Conservation (phyloP, 2,888 invertebrate genomes). For the Sinhomidia bicolor region DNA sequence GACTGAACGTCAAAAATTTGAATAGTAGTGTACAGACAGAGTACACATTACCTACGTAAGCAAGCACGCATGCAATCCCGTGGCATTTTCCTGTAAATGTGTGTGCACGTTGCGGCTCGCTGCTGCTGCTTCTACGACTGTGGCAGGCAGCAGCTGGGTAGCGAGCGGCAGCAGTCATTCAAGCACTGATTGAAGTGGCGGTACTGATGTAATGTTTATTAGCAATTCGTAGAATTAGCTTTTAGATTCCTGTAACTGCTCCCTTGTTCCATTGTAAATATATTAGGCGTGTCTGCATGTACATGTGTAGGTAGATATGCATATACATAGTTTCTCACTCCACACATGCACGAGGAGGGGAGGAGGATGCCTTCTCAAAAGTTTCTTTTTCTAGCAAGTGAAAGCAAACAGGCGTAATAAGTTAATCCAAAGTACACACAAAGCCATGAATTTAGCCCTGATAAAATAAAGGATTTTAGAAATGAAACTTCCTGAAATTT, state of each 20-base stretch:
- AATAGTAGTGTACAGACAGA: background rate
- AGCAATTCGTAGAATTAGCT: conserved; percentile 21
- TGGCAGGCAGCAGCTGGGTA: background rate
- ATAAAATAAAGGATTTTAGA: conserved; percentile 34
- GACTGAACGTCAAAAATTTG: background rate
- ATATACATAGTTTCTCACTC: too few species aligned
- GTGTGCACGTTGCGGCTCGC: background rate
- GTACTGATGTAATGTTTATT: conserved; percentile 28
- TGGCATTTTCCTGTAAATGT: background rate
- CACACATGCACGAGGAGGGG: background rate
- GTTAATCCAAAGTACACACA: conserved; percentile 17
- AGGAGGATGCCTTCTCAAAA: background rate
- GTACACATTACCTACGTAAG: background rate
- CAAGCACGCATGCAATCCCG: background rate
- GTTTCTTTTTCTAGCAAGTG: background rate
- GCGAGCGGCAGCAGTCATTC: conserved; percentile 4
- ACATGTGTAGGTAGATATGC: too few species aligned
- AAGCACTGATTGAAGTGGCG: conserved; percentile 42
- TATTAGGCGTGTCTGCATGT: too few species aligned
- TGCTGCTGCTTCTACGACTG: background rate
- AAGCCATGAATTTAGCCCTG: conserved; percentile 17
- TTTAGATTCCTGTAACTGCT: background rate
- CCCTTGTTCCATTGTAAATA: background rate
- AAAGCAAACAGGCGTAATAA: conserved; percentile 11
- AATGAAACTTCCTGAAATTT: conserved; percentile 37